Evolutionary conservation across 2,888 invertebrate species (phyloP).

Genomic region (Erpobdella octoculata): DNA sequence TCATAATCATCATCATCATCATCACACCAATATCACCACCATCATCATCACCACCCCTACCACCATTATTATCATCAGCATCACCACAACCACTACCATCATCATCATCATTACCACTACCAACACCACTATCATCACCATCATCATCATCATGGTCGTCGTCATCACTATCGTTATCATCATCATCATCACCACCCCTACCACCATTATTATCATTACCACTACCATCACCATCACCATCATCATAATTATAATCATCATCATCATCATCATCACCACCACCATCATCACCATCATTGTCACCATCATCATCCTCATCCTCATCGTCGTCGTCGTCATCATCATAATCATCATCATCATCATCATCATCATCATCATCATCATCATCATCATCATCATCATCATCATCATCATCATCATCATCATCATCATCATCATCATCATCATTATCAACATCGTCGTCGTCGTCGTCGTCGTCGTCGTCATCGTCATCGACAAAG

Average conservation of each 20-base stretch:
- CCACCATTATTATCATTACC: not conserved
- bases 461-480: not conserved
- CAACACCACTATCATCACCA: not conserved
- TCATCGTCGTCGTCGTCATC: constrained; percentile 9
- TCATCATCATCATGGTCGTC: constrained; percentile 14
- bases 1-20: constrained; percentile 13
- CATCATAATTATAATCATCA: not conserved
- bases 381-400: constrained; percentile 7
- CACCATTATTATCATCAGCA: constrained; percentile 6
- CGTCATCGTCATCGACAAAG: not conserved
- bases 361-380: constrained; percentile 2
- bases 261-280: constrained; percentile 12
- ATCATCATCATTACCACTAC: not conserved
- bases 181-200: not conserved
- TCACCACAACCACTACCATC: not conserved
- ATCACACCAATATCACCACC: not conserved
- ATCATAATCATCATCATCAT: not conserved
- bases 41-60: constrained; percentile 7
- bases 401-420: not conserved
- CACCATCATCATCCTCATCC: constrained; percentile 12
- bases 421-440: constrained; percentile 7
- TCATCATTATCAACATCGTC: too few relatives aligned
- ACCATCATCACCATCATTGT: not conserved
- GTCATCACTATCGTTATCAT: not conserved
- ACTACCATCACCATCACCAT: constrained; percentile 6